phyloP scores from a whole-genome alignment of 2,888 invertebrate species.

The Cheilosia vulpina region DNA sequence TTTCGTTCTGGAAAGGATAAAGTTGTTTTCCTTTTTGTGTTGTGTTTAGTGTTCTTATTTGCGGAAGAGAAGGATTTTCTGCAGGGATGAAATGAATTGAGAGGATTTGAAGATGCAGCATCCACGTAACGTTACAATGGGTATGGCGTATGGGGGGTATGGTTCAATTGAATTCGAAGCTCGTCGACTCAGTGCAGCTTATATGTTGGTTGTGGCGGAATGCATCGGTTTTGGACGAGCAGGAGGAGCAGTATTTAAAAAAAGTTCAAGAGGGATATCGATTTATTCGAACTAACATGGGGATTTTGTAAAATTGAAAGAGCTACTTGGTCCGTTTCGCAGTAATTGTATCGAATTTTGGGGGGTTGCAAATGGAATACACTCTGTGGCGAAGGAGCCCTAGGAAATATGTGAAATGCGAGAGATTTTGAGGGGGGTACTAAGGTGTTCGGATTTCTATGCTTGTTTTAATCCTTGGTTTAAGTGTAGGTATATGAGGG shows the following conservation, averaged over 20 bases:
- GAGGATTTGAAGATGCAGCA: constrained; percentile 47
- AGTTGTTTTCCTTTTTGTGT: constrained; percentile 40
- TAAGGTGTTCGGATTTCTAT: no score
- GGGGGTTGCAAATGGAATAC: neutral
- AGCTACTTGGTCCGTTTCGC: neutral
- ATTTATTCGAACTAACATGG: constrained; percentile 34
- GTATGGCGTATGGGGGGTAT: constrained; percentile 6
- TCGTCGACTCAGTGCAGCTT: constrained; percentile 35
- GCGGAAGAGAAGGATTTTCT: constrained; percentile 61
- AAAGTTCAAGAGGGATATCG: constrained; percentile 50
- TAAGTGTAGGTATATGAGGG: no score
- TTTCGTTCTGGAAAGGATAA: constrained; percentile 40
- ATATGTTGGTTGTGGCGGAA: constrained; percentile 8
- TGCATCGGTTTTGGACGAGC: constrained; percentile 14
- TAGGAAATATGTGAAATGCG: no score
- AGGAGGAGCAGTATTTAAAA: constrained; percentile 1
- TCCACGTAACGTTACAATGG: constrained; percentile 20
- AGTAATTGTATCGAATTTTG: constrained; percentile 21
- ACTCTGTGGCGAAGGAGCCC: no score
- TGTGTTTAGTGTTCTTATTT: constrained; percentile 47
- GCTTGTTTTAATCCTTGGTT: no score
- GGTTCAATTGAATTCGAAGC: constrained; percentile 62
- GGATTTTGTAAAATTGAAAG: neutral
- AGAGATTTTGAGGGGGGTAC: no score
- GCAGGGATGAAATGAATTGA: constrained; percentile 59